Conservation (phyloP, 2,113 vertebrate species). For the Theristicus caerulescens region DNA sequence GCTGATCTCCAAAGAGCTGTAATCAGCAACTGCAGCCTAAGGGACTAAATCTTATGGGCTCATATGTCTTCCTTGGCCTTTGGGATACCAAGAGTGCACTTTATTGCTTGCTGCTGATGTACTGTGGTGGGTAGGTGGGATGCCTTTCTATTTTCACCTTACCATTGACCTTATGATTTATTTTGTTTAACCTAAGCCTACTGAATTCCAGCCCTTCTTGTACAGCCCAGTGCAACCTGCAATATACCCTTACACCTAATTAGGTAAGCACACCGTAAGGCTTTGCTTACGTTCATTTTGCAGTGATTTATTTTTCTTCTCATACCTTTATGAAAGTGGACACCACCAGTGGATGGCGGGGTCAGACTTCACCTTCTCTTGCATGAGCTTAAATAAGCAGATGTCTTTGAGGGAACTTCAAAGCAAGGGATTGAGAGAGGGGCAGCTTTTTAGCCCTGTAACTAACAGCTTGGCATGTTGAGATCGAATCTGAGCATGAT, state of each 20-base stretch:
- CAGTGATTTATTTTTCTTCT: conserved; percentile 78
- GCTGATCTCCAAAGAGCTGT: background rate
- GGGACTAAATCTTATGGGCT: background rate
- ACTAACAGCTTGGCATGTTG: background rate
- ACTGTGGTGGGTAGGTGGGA: conserved; percentile 20
- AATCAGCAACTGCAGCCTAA: background rate
- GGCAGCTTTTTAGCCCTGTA: background rate
- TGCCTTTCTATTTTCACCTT: conserved; percentile 48
- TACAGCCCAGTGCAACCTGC: conserved; percentile 62
- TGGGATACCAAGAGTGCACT: background rate
- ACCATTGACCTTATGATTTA: conserved; percentile 61
- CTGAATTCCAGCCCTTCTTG: conserved; percentile 57
- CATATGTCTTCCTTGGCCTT: conserved; percentile 3
- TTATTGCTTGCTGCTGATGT: background rate
- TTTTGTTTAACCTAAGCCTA: conserved; percentile 69
- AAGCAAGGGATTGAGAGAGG: background rate
- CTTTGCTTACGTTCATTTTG: conserved; percentile 37
- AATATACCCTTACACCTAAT: conserved; percentile 68
- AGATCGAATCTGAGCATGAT: background rate
- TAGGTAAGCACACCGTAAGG: conserved; percentile 48
- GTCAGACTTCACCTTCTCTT: conserved; percentile 55
- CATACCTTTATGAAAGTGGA: conserved; percentile 66
- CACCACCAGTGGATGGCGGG: conserved; percentile 39
- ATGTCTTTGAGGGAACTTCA: conserved; percentile 45
- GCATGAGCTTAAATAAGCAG: conserved; percentile 58